Evolutionary conservation across 2,797 vertebrate genomes (phyloP), one percentile per base, ranked within the genome.

Genomic region (Channallabes apus): DNA sequence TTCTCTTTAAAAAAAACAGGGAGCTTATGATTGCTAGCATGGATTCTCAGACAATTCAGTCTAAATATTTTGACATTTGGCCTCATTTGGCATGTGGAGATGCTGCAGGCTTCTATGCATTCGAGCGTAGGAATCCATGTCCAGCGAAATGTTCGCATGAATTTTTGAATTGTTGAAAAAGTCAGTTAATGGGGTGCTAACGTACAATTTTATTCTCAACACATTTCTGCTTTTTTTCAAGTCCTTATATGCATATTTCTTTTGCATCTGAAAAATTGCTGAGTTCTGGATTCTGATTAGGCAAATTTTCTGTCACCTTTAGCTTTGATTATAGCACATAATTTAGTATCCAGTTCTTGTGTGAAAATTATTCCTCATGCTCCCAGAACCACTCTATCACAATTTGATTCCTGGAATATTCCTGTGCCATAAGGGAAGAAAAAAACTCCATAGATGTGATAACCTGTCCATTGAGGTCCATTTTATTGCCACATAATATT

Each of bases 31-130:
- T 54, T 80, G 73, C 54, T 80, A 85, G 84, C 77, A 76, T 32
- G 59, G 80, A 83, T 80, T 80, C 77, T 85, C 82, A 67, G 90
- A 93, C 91, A 93, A 92, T 86, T 86, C 85, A 91, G 86, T 87
- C 89, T 94, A 94, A 94, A 95, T 94, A 94, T 94, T 94, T 94
- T 86, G 89, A 93, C 87, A 89, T 84, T 85, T 58, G 22, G 87
- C 77, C 83, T 82, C 86, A 78, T 69, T 77, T 82, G 68, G 80
- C 85, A 77, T 88, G 86, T 46, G 1, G 84, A 86, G 85, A 89
- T 89, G 88, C 82, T 83, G 77, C 82, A 79, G 82, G 83, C 76
- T 41, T 85, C 27, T 83, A 4, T 51, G 35, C 7, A 14, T 38
- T 64, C 35, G 22, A 24, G 64, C 41, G 8, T 41, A 27, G 0